Evolutionary conservation across 2,797 vertebrate genomes (phyloP), one percentile per base, ranked within the genome.

Genomic region (Coreius guichenoti): DNA sequence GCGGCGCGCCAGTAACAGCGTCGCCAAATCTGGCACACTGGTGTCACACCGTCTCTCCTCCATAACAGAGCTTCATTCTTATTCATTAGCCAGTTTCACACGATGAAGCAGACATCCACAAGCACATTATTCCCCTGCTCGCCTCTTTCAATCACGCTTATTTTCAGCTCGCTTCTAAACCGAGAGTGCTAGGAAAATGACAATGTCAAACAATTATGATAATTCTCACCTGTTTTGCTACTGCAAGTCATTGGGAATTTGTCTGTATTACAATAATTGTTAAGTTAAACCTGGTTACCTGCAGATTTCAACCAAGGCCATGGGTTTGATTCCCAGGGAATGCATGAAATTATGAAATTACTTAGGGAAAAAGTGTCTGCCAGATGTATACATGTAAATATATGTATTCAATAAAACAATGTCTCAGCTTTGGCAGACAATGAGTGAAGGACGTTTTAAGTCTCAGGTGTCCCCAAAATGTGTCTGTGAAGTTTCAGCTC

Each of bases 1-100:
- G 80, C 88, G 90, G 88, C 85, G 84, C 88, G 26, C 45, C 33
- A 45, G 58, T 21, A 43, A 63, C 61, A 79, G 67, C 54, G 56
- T 29, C 36, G 58, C 56, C 76, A 79, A 79, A 47, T 65, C 76
- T 7, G 16, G 54, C 14, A 2, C 54, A 8, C 8, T 43, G 23
- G 33, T 77, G 75, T 77, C 75, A 61, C 33, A 33, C 51, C 36
- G 74, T 77, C 74, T 77, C 49, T n/a, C 74, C 74, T 16, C 21
- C 51, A 54, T 12, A 21, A 21, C 45, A 8, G 9, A 17, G 26
- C 8, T 17, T 39, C 75, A 43, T 43, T 61, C 23, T 45, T 45
- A 65, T 45, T 45, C 76, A 65, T 63, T 79, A 79, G 16, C n/a
- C n/a, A 78, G 19, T 56, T n/a, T n/a, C 33, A 36, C 58, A 29